Evolutionary conservation across 2,113 vertebrate genomes (phyloP), one percentile per base, ranked within the genome.

Genomic region (Melanerpes aurifrons): DNA sequence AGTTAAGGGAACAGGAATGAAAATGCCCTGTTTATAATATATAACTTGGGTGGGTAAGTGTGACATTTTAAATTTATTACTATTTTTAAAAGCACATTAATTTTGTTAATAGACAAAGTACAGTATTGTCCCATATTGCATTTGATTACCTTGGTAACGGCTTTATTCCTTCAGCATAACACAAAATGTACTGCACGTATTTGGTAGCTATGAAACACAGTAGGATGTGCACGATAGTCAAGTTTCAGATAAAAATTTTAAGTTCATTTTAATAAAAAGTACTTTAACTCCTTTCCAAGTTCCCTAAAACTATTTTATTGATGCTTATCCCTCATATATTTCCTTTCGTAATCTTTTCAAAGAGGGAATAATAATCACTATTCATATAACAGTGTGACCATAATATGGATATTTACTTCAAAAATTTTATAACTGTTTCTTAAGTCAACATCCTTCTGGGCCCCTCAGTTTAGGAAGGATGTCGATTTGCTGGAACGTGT

Each of bases 141-240:
- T 75, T 69, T 67, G 5, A 63, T 90, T 94, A 57, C 68, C 85
- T 91, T 66, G 45, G 70, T 82, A 91, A 91, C 92, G 82, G 43
- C 15, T 79, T 95, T 67, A 28, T 93, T 61, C n/a, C 37, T 86
- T 62, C 6, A 62, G 62, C 86, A 73, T 83, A 86, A 67, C 29
- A 86, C 83, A 92, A 83, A 24, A 56, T 32, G 22, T 28, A 45
- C 8, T 86, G 73, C 32, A 40, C 9, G 89, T 82, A 69, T 28
- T 86, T 83, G 24, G 45, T 64, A 64, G 56, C 10, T 37, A 14
- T 53, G 77, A 90, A 81, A 78, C 57, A 87, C 72, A 13, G 32
- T 75, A 75, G 17, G 9, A 67, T 63, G 13, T 40, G 3, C 40
- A 64, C 32, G 45, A 54, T n/a, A 56, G 3, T 76, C 68, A 73